Evolutionary conservation across 2,888 invertebrate species (phyloP), one percentile per base, ranked within the genome.

Genomic region (Strigamia crassipes): DNA sequence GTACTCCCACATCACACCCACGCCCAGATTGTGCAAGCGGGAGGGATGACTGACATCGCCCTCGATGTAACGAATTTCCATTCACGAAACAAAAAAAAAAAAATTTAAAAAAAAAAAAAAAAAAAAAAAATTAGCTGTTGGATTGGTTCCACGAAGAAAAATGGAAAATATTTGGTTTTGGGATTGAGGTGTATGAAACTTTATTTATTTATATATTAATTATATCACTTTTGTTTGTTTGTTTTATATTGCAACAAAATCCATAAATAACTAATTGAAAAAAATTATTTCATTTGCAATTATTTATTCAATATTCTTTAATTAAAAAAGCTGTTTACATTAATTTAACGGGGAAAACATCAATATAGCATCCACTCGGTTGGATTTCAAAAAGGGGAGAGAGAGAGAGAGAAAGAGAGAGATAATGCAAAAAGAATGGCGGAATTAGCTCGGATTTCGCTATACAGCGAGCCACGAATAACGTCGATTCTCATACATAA

Each of bases 1-100:
- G 56, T 56, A n/a, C 56, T 56, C 56, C 56, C 56, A 56, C 56
- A 56, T 56, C 56, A 56, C 56, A 56, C 56, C 56, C 56, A 56
- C 56, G 56, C 56, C 56, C 56, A 56, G 56, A 56, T 56, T 56
- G 56, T 18, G 56, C 56, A 18, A 56, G 56, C 56, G 56, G 56
- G 56, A 56, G 56, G 56, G 56, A 56, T 56, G 56, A 56, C 18
- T 56, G 56, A 56, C 56, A 56, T 56, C 56, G 56, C 3, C 56
- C 56, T 56, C 56, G n/a, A 6, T 56, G 21, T 18, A 21, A 9
- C 18, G 18, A 56, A 56, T 2, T 56, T 56, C 56, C 56, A 56
- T 56, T 56, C 56, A 56, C 18, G 15, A n/a, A 18, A 56, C 0
- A 56, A 56, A 18, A 56, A 46, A 46, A 46, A 46, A 46, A 46